phyloP scores from a whole-genome alignment of 2,888 invertebrate genomes.

The Drosophila quinaria region DNA sequence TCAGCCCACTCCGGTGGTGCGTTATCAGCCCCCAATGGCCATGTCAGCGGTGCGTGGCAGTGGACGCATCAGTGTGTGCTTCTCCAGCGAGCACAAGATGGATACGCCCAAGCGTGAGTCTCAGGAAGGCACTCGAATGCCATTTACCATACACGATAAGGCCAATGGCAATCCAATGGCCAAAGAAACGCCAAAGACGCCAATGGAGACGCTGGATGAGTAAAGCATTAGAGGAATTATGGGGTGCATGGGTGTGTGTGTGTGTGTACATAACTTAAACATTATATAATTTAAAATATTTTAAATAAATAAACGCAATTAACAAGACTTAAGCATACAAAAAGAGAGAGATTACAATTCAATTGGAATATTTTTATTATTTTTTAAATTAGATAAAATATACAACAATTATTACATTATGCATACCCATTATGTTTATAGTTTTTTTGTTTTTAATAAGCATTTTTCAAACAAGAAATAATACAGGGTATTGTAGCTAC shows the following conservation, averaged over 20 bases:
- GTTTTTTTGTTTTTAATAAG: conserved; percentile 39
- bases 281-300: conserved; percentile 4
- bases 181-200: conserved; percentile 25
- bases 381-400: conserved; percentile 67
- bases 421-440: conserved; percentile 46
- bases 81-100: conserved; percentile 77
- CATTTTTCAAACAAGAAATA: conserved; percentile 46
- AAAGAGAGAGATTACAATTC: conserved; percentile 14
- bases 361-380: conserved; percentile 59
- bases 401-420: conserved; percentile 69
- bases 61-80: conserved; percentile 82
- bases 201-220: conserved; percentile 63
- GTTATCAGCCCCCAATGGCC: conserved; percentile 59
- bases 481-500: conserved; percentile 45
- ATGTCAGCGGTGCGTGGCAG: conserved; percentile 73
- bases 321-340: background rate
- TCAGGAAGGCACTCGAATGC: conserved; percentile 66
- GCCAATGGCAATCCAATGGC: conserved; percentile 27
- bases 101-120: conserved; percentile 84
- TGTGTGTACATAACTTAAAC: background rate
- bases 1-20: conserved; percentile 69
- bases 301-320: conserved; percentile 4
- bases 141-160: conserved; percentile 62
- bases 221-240: background rate
- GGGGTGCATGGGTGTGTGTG: conserved; percentile 11